Evolutionary conservation across 2,888 invertebrate species (phyloP), one percentile per base, ranked within the genome.

Genomic region (Rhaphigaster nebulosa): DNA sequence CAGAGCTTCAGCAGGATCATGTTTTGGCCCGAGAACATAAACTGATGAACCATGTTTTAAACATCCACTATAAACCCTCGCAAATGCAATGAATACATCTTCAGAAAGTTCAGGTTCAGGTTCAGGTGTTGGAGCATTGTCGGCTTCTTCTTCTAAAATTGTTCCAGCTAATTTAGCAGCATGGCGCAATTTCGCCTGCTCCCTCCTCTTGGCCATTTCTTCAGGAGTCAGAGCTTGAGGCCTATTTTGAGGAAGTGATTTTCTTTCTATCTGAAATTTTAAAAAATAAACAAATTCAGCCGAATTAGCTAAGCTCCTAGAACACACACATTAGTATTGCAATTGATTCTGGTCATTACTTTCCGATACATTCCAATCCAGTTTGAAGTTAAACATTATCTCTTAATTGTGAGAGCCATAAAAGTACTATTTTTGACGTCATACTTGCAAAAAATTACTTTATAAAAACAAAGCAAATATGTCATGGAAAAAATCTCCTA

Each of bases 41-140:
- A 99, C 94, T 93, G 96, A 96, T 93, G 96, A 96, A 15, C 98
- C 98, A 92, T 95, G 95, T 92, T 94, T 96, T 60, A 99, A 94
- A 90, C 95, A 96, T 5, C 99, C 99, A 93, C 98, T 98, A 93
- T 98, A 99, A 60, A 99, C 95, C 93, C 99, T 95, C 34, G 98
- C 98, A 94, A 99, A 98, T 0, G 98, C 99, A 92, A 99, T 95
- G 93, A 99, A 97, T 80, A 95, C 96, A 91, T 96, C 95, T 89
- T 95, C 94, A 88, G 92, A 76, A n/a, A 91, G 90, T 65, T 56
- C n/a, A 50, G 89, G 91, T 34, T 50, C 84, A 12, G 80, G 87
- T 60, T 80, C 54, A 26, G 41, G 41, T 26, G 41, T 80, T 23
- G 38, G 23, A 41, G 80, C 45, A 76, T 91, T 91, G 1, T 50